Conservation (phyloP, 2,888 invertebrate genomes). For the Unio pictorum region DNA sequence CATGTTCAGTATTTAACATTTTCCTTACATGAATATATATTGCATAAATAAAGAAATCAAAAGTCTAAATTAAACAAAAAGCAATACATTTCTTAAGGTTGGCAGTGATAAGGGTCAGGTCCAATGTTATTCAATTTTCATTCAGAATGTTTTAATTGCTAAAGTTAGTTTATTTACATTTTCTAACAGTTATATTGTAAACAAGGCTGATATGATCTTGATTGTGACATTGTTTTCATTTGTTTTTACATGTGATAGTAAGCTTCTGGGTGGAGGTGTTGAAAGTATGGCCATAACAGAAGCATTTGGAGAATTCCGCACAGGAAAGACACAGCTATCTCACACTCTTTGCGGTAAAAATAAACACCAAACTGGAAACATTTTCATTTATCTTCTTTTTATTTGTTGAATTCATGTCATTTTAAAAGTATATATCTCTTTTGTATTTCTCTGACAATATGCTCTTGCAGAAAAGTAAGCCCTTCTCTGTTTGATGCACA, state of each 20-base stretch:
- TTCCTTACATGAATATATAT: too few species aligned
- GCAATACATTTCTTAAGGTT: too few species aligned
- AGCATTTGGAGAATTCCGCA: conserved; percentile 87
- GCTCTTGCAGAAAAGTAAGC: too few species aligned
- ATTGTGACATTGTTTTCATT: not conserved
- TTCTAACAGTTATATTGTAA: conserved; percentile 1
- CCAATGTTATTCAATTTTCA: too few species aligned
- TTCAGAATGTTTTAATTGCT: too few species aligned
- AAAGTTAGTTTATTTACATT: not conserved
- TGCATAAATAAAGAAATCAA: too few species aligned
- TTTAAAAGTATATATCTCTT: not conserved
- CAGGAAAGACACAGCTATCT: conserved; percentile 86
- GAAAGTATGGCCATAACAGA: conserved; percentile 90
- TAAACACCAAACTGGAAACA: not conserved
- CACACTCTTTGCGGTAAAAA: conserved; percentile 80
- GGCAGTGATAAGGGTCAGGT: too few species aligned
- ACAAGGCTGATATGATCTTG: not conserved
- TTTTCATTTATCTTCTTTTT: conserved; percentile 1
- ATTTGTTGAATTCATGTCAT: not conserved
- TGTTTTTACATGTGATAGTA: conserved; percentile 73
- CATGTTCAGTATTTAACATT: too few species aligned
- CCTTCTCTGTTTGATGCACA: too few species aligned
- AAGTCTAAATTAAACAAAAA: too few species aligned
- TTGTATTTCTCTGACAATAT: too few species aligned
- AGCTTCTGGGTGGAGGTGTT: conserved; percentile 83